A percentile compares a stretch with the other conserved stretches of the same genome.
phyloP scores from a whole-genome alignment of 2,888 invertebrate species.

The Spatulosminthurus flaviceps region DNA sequence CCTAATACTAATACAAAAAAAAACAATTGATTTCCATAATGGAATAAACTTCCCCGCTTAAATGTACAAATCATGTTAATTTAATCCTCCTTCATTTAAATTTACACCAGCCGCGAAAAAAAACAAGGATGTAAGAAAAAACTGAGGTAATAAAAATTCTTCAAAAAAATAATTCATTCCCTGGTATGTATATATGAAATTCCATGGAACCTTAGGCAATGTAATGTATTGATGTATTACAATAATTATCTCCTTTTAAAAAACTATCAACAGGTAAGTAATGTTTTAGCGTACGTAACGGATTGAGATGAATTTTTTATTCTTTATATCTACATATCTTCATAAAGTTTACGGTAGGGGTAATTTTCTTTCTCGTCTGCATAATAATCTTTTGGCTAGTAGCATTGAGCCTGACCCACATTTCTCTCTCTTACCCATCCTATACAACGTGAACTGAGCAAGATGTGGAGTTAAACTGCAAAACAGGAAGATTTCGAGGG shows the following conservation, averaged over 20 bases:
- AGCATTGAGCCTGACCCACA: constrained; percentile 50
- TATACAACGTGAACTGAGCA: too few species aligned
- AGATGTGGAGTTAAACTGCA: not conserved
- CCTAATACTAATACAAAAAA: too few species aligned
- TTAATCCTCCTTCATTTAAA: too few species aligned
- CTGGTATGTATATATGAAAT: too few species aligned
- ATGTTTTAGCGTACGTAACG: constrained; percentile 32
- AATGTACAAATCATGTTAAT: too few species aligned
- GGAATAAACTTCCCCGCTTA: too few species aligned
- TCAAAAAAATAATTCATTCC: too few species aligned
- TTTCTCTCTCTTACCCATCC: constrained; percentile 26
- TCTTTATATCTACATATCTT: constrained; percentile 33
- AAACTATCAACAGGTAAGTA: not conserved
- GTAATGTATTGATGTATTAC: not conserved
- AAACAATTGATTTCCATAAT: too few species aligned
- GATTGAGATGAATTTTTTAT: constrained; percentile 39
- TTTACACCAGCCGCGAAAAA: too few species aligned
- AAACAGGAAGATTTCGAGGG: not conserved
- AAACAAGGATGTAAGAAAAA: too few species aligned
- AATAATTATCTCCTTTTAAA: not conserved
- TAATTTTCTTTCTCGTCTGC: constrained; percentile 54
- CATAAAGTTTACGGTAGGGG: constrained; percentile 59
- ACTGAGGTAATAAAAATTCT: too few species aligned
- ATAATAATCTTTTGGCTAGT: constrained; percentile 44
- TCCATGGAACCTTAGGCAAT: not conserved